Evolutionary conservation across 2,797 vertebrate genomes (phyloP), one percentile per base, ranked within the genome.

Genomic region (Macrochelys suwanniensis): DNA sequence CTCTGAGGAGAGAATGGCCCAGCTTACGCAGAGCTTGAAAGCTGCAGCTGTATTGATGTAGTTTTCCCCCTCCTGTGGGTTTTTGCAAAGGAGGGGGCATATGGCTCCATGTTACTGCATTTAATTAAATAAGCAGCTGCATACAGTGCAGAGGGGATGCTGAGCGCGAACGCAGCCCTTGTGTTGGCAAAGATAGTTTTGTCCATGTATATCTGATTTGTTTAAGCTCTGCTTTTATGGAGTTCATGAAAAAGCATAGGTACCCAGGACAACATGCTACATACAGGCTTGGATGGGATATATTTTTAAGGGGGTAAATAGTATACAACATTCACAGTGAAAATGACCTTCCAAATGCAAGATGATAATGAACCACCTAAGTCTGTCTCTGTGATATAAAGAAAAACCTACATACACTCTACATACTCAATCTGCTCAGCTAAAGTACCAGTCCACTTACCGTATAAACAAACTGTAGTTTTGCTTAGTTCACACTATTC

Each of bases 341-440:
- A 0, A 2, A 91, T 92, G 42, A 84, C 89, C 88, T 96, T 94
- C 91, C 92, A 86, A 84, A 92, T 11, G 78, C 88, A 61, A 37
- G 80, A 83, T 80, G 87, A 92, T 93, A 93, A 93, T 33, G 71
- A 90, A 97, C 94, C 85, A 85, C 56, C 91, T 84, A 56, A 25
- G 80, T 82, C 85, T 84, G 54, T 23, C 21, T 54, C 23, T 54
- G 31, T 92, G 79, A 95, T 85, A 91, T 33, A 87, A 95, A 96
- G 93, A 84, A 96, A 97, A 97, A 92, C 94, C 94, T 96, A 97
- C 91, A 91, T 91, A 89, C 81, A 65, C 93, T 89, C 94, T 91
- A 65, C 42, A 4, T 80, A 76, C 92, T 94, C 94, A 88, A 92
- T 95, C 80, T 85, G 51, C 78, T 94, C 16, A 4, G 8, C 56